Conservation (phyloP, 2,113 vertebrate genomes). For the Arizona elegans region DNA sequence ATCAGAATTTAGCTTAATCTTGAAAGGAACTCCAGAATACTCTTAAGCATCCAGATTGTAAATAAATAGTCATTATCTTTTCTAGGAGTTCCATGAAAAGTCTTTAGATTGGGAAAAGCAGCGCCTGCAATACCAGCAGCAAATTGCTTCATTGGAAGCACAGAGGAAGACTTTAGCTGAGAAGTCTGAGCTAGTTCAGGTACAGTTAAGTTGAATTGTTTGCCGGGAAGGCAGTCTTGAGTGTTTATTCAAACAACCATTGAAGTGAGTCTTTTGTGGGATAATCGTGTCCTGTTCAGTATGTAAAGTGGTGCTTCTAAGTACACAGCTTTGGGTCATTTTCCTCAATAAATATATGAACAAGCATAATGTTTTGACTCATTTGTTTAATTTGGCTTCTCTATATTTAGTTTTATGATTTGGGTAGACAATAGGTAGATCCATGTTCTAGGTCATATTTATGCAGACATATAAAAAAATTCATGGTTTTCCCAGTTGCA, state of each 20-base stretch:
- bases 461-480: background rate
- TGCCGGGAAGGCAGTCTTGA: slow-evolving; percentile 7
- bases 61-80: slow-evolving; percentile 51
- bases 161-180: slow-evolving; percentile 84
- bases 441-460: background rate
- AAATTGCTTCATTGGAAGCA: slow-evolving; percentile 81
- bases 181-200: slow-evolving; percentile 81
- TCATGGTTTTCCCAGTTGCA: too few species aligned
- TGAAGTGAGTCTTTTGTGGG: slow-evolving; percentile 1
- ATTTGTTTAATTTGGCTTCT: background rate
- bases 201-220: slow-evolving; percentile 57
- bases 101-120: slow-evolving; percentile 88
- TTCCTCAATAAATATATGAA: background rate
- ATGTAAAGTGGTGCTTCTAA: background rate
- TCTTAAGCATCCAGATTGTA: background rate
- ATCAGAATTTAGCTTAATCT: slow-evolving; percentile 46
- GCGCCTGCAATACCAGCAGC: slow-evolving; percentile 80
- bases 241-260: slow-evolving; percentile 24
- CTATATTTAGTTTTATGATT: background rate
- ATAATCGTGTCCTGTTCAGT: background rate
- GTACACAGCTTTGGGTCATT: background rate
- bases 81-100: slow-evolving; percentile 81
- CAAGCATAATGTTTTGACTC: background rate
- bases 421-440: background rate
- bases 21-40: slow-evolving; percentile 31